phyloP scores from a whole-genome alignment of 37 sponge, comb jelly and placozoan species.

The Hexactinellida sp. region DNA sequence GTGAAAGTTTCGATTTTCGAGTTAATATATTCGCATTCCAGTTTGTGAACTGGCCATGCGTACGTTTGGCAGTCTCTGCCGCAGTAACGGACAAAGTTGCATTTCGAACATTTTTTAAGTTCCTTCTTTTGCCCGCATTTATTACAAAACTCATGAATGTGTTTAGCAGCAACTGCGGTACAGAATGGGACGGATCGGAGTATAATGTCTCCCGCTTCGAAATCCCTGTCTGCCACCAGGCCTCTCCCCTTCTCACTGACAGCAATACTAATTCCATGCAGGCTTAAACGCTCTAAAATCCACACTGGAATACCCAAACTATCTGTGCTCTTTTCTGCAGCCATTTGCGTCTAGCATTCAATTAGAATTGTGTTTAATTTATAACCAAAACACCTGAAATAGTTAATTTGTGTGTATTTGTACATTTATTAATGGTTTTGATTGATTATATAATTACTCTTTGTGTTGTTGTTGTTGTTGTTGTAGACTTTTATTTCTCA shows the following conservation, averaged over 20 bases:
- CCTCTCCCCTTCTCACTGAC: conserved; percentile 9
- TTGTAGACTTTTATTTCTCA: too few species aligned
- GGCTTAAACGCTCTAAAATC: not conserved
- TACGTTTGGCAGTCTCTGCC: not conserved
- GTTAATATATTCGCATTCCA: not conserved
- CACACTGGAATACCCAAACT: not conserved
- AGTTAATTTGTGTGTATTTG: too few species aligned
- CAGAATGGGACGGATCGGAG: not conserved
- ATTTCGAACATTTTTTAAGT: not conserved
- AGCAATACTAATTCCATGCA: not conserved
- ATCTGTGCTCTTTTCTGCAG: not conserved
- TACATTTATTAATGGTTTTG: too few species aligned
- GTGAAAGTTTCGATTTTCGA: not conserved
- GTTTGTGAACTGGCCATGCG: not conserved
- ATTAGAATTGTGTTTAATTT: too few species aligned
- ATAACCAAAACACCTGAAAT: too few species aligned
- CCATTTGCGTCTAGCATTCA: too few species aligned
- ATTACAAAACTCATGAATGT: conserved; percentile 10
- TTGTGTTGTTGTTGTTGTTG: too few species aligned
- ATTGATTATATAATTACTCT: too few species aligned
- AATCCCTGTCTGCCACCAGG: not conserved
- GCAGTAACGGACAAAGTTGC: conserved; percentile 6
- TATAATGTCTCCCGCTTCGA: not conserved
- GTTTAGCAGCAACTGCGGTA: not conserved
- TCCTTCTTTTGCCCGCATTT: not conserved